Conservation (phyloP, 1,140 invertebrate species). For the Drosophila lacteicornis region DNA sequence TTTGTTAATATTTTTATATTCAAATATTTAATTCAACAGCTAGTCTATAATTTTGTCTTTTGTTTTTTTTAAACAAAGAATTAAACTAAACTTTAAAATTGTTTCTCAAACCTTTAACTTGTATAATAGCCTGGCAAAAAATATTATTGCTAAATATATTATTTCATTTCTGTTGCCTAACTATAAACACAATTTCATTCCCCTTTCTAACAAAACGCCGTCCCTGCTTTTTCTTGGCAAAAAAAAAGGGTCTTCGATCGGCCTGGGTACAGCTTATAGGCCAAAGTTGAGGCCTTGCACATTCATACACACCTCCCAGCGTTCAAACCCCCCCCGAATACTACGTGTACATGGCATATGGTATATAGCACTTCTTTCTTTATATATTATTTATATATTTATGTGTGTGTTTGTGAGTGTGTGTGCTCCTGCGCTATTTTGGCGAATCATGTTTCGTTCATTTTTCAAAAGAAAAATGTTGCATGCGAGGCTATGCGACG, state of each 20-base stretch:
- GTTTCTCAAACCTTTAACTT: no score
- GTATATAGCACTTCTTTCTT: conserved; percentile 47
- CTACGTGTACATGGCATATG: conserved; percentile 11
- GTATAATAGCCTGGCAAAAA: no score
- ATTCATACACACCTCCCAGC: conserved; percentile 2
- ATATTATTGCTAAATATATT: no score
- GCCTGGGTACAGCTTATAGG: conserved; percentile 66
- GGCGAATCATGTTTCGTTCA: conserved; percentile 84
- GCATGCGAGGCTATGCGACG: conserved; percentile 69
- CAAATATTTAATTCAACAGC: no score
- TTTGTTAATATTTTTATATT: no score
- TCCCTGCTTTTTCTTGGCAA: conserved; percentile 11
- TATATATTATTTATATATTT: conserved; percentile 31
- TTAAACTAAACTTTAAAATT: no score
- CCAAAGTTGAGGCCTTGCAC: conserved; percentile 70
- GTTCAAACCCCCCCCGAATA: not conserved
- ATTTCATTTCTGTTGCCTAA: not conserved
- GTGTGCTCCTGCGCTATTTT: conserved; percentile 47
- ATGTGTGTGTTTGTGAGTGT: conserved; percentile 11
- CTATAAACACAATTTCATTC: not conserved
- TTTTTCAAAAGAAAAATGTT: conserved; percentile 84
- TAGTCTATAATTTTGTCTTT: no score
- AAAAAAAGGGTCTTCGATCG: conserved; percentile 19
- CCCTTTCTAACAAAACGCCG: not conserved
- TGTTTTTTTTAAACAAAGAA: not conserved